Evolutionary conservation across 1,140 invertebrate genomes (phyloP), one percentile per base, ranked within the genome.

Genomic region (Steinernema feltiae): DNA sequence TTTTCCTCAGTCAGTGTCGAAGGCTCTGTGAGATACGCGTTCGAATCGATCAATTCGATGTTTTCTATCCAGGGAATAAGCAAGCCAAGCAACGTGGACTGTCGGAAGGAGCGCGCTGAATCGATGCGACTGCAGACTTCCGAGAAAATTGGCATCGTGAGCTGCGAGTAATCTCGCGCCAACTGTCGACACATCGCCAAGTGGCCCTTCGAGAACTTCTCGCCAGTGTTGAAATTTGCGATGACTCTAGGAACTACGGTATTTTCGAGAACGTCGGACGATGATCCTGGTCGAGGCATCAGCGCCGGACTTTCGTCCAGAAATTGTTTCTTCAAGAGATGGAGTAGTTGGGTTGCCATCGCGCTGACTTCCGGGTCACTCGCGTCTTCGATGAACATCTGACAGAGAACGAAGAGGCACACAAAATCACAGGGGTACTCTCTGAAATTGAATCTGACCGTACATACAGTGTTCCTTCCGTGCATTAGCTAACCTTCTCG

Each of bases 391-490:
- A 94, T 94, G 87, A 94, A 97, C 89, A 98, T 91, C 29, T 99
- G 90, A 0, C 95, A 95, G 3, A 98, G 93, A 85, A 97, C 98
- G 83, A 99, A 94, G 81, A 99, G 93, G 15, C 95, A 94, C 30
- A 95, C 96, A 87, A 96, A 94, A 87, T 99, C 96, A 88, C 96
- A 98, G 7, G 96, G 95, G 89, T 98, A 98, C 88, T 98, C 97
- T 81, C 95, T 94, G 87, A 77, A 87, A 83, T n/a, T n/a, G n/a
- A n/a, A n/a, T n/a, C n/a, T n/a, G n/a, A n/a, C n/a, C 18, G 77
- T 72, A 70, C 73, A 79, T 17, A 77, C 71, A 1, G 74, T 74
- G 0, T 76, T 72, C 15, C 72, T 27, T 3, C 69, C 17, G 3
- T 7, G n/a, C 24, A 7, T 69, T n/a, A 69, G 3, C 88, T 89